A percentile compares a stretch with the other conserved stretches of the same genome.
Conservation (phyloP, 2,113 vertebrate genomes). For the Silurus glanis region DNA sequence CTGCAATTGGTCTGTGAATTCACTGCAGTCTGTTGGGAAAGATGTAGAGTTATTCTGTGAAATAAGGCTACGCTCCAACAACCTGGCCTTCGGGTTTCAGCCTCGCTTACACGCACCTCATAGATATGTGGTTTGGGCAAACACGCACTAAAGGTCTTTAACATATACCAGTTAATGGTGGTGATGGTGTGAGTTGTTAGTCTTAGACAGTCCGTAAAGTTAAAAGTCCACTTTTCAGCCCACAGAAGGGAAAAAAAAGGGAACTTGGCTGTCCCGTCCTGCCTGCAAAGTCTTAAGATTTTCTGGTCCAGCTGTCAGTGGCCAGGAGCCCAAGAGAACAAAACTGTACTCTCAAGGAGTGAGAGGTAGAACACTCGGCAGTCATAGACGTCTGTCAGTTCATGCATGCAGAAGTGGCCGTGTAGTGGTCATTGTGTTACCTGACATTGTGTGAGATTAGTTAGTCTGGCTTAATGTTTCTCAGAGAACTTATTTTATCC, state of each 20-base stretch:
- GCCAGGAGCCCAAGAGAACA: not conserved
- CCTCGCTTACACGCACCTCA: not conserved
- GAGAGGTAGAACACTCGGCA: not conserved
- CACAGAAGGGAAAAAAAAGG: not conserved
- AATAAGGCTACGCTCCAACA: conserved; percentile 44
- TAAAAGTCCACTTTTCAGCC: not conserved
- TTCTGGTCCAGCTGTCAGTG: not conserved
- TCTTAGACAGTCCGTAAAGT: not conserved
- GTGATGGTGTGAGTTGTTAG: not conserved
- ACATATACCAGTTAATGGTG: not conserved
- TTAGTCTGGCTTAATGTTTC: not conserved
- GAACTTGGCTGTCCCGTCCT: not conserved
- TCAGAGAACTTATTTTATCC: not conserved
- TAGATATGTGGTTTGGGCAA: not conserved
- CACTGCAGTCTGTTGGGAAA: conserved; percentile 58
- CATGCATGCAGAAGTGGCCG: not conserved
- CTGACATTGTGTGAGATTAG: too few species aligned
- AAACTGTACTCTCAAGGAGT: not conserved
- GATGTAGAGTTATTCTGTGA: conserved; percentile 48
- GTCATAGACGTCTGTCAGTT: not conserved
- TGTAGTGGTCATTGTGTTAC: not conserved
- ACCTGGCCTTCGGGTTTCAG: conserved; percentile 21
- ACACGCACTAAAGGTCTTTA: not conserved
- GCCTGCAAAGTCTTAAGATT: not conserved
- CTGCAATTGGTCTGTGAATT: conserved; percentile 57